Base-by-base conservation (phyloP, 2,797 vertebrate species). In the Anabas testudineus region DNA sequence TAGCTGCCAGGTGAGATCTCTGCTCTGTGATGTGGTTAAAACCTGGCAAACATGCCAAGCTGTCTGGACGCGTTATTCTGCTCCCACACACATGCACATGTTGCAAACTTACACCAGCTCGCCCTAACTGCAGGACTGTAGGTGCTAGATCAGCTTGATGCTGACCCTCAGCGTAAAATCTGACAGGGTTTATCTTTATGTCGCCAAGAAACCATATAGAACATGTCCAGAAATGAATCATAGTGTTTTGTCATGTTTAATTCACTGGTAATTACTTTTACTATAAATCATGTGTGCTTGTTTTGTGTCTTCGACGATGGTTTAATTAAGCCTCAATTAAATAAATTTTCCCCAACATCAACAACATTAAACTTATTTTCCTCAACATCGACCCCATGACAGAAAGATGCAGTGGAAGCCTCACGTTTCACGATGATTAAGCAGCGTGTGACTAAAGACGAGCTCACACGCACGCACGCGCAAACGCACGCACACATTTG, bases 1-100 rank as follows among this genome's bases (percentile, higher is more conserved):
- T 99, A 16, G 98, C 98, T 41, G 95, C 97, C 92, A 97, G 98
- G 98, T 99, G 86, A 97, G 95, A 83, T 86, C 72, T 82, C 60
- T 73, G 80, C 80, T 82, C 67, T 26, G 63, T 71, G 65, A 82
- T 74, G 74, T 53, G n/a, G 53, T 76, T 43, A 45, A 68, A 76
- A 77, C 58, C 76, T 72, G 82, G 82, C 76, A 88, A 76, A 82
- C 67, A 56, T 75, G 67, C 59, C 43, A 14, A 62, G 74, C 77
- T 84, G 78, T 80, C 82, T 13, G 8, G 39, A 61, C 37, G 10
- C 45, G 60, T 85, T 87, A 80, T 57, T 67, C 71, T 76, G 69
- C 70, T 48, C 45, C 28, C 46, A 54, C 69, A 57, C 72, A 78
- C 5, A 2, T 54, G 32, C 67, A 43, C 30, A 37, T 71, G 67